Base-by-base conservation (phyloP, 2,113 vertebrate genomes). In the Dendropsophus ebraccatus region DNA sequence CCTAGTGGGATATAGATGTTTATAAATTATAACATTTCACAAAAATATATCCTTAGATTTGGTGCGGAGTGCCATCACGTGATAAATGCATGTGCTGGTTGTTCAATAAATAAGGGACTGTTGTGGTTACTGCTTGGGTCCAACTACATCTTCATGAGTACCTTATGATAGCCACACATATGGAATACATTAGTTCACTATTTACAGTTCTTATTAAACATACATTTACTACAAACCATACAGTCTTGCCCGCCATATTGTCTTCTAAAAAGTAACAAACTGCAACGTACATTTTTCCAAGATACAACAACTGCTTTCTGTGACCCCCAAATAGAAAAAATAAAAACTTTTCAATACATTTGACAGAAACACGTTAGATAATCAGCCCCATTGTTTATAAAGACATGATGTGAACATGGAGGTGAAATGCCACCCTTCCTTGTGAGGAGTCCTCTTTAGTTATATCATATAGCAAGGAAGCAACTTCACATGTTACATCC, bases 11-110 rank as follows among this genome's bases (percentile, higher is more conserved):
- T n/a, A 28, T 73, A 23, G 37, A 45, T 1, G 10, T 37, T 37
- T 70, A 70, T 41, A 70, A 70, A 70, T 32, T 16, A 67, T 70
- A 70, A 70, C 32, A 37, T 70, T 70, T 70, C 67, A 70, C 67
- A 70, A 70, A 70, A 70, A 70, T 70, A 70, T 37, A 70, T 70
- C 32, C 35, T 37, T 69, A 6, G 23, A 70, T 70, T 41, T 70
- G 17, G 19, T 69, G 32, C 7, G 30, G 32, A 35, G 65, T 69
- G 16, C 23, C 41, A 10, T 37, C 0, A 35, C 23, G 8, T 37
- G 30, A 69, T 35, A 19, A 69, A 35, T 21, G 30, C 16, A 67
- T 69, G 65, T 19, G 35, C 32, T 70, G 67, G 19, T 5, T 49
- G 12, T 1, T 74, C 0, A 74, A 74, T 74, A 47, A 74, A 49